Evolutionary conservation across 2,888 invertebrate species (phyloP), one percentile per base, ranked within the genome.

Genomic region (Abrostola tripartita): DNA sequence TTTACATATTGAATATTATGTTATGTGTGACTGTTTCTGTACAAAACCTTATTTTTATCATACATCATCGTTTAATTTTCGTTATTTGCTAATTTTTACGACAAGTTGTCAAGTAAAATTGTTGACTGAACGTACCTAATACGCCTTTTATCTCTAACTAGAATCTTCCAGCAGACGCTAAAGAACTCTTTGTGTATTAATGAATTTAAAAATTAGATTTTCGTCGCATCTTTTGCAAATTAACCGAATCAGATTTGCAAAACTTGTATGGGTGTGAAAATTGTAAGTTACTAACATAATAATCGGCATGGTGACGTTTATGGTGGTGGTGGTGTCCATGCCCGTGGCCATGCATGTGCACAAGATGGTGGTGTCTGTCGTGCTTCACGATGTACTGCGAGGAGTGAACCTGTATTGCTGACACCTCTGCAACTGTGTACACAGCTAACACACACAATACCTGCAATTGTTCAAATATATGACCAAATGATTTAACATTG

Each of bases 321-420:
- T 71, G 71, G 51, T 68, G 49, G 36, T 68, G 49, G 36, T 63
- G n/a, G 6, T 55, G 38, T 40, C 56, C 60, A n/a, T 55, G 38
- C 40, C 63, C 60, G 10, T 62, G 44, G 5, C 72, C 65, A 37
- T 74, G 56, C 10, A 78, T 38, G 0, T 65, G 14, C 2, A 69
- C 61, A 12, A 63, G 50, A 8, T 79, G 69, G 2, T 67, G 57
- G 11, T 81, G 76, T n/a, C 71, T 71, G 5, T 78, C 81, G 11
- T 81, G 68, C 38, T 67, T 74, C 37, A 74, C 67, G 52, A 92
- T 86, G 71, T 89, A 85, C 74, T 91, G 90, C 6, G 90, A 88
- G 0, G 92, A 91, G 75, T 84, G 88, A 0, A 85, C 87, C 84
- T 89, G 69, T 83, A 85, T 75, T 83, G 84, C 87, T 2, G 81